phyloP scores from a whole-genome alignment of 2,113 vertebrate species.

The Rhabdomys dilectus region DNA sequence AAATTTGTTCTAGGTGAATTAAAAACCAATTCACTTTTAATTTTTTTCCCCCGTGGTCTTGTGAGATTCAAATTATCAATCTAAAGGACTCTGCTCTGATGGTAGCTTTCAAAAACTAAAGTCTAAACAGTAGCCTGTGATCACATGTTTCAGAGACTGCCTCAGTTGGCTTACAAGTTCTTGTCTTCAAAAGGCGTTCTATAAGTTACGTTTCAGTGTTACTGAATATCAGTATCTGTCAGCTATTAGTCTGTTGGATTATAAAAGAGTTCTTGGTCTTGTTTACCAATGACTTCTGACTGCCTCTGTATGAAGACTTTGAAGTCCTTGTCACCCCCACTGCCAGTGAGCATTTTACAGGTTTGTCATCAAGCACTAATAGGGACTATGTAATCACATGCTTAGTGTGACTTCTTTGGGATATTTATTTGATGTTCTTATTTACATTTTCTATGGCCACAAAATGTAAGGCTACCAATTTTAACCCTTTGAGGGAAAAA shows the following conservation, averaged over 20 bases:
- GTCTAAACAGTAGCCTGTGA: constrained; percentile 49
- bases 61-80: constrained; percentile 82
- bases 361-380: constrained; percentile 20
- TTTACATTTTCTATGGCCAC: constrained; percentile 35
- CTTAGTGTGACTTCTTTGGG: not conserved
- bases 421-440: constrained; percentile 28
- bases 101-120: constrained; percentile 73
- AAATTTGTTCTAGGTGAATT: constrained; percentile 83
- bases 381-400: not conserved
- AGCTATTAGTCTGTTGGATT: not conserved
- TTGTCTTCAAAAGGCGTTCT: constrained; percentile 59
- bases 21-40: constrained; percentile 86
- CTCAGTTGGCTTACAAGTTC: constrained; percentile 22
- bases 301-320: constrained; percentile 22
- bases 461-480: constrained; percentile 32
- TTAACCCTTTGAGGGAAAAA: not conserved
- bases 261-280: constrained; percentile 53
- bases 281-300: constrained; percentile 29
- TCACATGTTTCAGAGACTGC: not conserved
- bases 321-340: not conserved
- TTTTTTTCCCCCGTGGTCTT: constrained; percentile 81
- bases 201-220: constrained; percentile 53
- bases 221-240: not conserved
- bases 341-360: constrained; percentile 20
- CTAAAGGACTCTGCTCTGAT: constrained; percentile 71